Percentiles rank a stretch among this genome's conserved stretches.
Evolutionary conservation across 2,113 vertebrate species (phyloP).

Genomic region (Isichthys henryi): DNA sequence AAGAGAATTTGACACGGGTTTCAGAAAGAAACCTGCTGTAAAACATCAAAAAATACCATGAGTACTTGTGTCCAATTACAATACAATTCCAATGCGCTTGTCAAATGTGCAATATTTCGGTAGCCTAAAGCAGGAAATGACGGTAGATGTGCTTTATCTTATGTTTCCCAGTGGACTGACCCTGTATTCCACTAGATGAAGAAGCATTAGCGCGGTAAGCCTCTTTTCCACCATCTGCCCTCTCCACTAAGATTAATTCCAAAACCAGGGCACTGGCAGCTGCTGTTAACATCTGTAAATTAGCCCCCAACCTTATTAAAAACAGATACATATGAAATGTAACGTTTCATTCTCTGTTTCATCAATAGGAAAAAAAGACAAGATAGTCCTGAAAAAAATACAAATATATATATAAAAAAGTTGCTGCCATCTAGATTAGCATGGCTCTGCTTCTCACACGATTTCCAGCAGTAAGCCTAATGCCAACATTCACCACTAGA

Average conservation of each 20-base stretch:
- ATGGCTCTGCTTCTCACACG: not conserved
- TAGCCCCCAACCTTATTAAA: constrained; percentile 46
- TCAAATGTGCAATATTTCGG: not conserved
- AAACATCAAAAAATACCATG: not conserved
- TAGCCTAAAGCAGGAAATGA: constrained; percentile 11
- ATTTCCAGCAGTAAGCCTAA: not conserved
- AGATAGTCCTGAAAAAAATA: not conserved
- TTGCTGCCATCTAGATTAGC: not conserved
- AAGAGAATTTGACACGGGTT: not conserved
- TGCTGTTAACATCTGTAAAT: constrained; percentile 61
- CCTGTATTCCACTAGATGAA: constrained; percentile 56
- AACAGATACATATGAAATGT: not conserved
- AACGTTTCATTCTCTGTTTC: not conserved
- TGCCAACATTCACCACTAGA: not conserved
- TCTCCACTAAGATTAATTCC: constrained; percentile 57
- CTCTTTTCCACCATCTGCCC: constrained; percentile 64
- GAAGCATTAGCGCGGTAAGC: constrained; percentile 62
- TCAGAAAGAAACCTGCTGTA: not conserved
- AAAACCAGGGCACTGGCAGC: constrained; percentile 48
- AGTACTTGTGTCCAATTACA: not conserved
- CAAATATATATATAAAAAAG: not conserved
- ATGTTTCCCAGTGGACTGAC: constrained; percentile 39
- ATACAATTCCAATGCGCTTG: not conserved
- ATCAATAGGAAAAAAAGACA: not conserved
- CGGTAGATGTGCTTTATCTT: constrained; percentile 33